Conservation (phyloP, 2,113 vertebrate species). For the Myiozetetes cayanensis region DNA sequence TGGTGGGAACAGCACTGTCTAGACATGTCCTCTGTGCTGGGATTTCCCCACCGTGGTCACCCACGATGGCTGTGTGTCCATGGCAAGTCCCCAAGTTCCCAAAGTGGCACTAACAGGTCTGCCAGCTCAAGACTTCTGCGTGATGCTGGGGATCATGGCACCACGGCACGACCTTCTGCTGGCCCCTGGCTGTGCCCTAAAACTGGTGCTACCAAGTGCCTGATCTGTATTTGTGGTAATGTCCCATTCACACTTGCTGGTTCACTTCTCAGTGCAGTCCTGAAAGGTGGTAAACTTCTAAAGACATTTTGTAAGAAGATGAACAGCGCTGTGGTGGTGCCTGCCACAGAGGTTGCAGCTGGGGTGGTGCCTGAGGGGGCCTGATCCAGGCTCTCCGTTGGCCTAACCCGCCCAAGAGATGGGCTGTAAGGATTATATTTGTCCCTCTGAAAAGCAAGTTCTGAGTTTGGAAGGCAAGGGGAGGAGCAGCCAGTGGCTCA, state of each 20-base stretch:
- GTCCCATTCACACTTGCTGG: not conserved
- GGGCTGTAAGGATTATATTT: not conserved
- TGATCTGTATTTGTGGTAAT: not conserved
- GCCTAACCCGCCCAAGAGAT: not conserved
- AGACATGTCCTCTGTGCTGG: not conserved
- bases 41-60: not conserved
- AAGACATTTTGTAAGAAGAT: not conserved
- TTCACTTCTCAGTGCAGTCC: not conserved
- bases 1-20: not conserved
- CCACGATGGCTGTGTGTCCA: fast-evolving
- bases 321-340: fast-evolving
- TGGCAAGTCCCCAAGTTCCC: not conserved
- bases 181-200: not conserved
- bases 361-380: not conserved
- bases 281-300: not conserved
- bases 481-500: not conserved
- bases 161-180: not conserved
- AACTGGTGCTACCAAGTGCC: not conserved
- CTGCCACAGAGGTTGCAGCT: not conserved
- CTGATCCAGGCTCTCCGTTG: not conserved
- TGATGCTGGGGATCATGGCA: not conserved
- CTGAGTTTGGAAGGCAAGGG: not conserved
- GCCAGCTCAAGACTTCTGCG: not conserved
- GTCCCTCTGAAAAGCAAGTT: not conserved
- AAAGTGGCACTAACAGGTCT: not conserved